Conservation (phyloP, 2,797 vertebrate genomes). For the Hyperoplus lanceolatus region DNA sequence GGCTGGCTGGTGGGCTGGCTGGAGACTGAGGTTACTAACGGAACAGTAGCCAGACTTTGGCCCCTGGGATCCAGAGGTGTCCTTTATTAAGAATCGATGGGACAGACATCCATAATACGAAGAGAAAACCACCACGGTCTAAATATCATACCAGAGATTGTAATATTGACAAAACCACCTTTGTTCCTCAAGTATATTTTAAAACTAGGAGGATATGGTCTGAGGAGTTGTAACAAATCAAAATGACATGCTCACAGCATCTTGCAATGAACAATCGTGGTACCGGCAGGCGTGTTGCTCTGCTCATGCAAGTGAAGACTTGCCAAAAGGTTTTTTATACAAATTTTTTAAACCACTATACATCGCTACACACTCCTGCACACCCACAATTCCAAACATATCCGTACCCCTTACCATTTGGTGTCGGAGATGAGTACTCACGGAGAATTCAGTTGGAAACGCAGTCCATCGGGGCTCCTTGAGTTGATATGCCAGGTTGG, state of each 20-base stretch:
- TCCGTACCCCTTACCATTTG: slow-evolving; percentile 54
- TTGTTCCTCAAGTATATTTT: slow-evolving; percentile 51
- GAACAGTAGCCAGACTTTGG: slow-evolving; percentile 79
- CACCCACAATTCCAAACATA: slow-evolving; percentile 19
- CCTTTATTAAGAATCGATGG: slow-evolving; percentile 69
- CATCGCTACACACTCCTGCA: slow-evolving; percentile 22
- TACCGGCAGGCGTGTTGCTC: neutral
- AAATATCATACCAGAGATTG: slow-evolving; percentile 45
- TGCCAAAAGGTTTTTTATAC: slow-evolving; percentile 2
- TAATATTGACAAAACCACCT: slow-evolving; percentile 53
- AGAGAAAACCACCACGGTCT: slow-evolving; percentile 56
- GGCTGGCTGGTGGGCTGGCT: slow-evolving; percentile 70
- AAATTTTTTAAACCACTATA: slow-evolving; percentile 26
- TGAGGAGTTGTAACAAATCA: slow-evolving; percentile 24
- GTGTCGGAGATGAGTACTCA: slow-evolving; percentile 92
- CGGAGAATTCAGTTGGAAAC: slow-evolving; percentile 86
- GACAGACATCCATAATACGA: slow-evolving; percentile 54
- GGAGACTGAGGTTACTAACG: slow-evolving; percentile 75
- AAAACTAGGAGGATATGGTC: slow-evolving; percentile 38
- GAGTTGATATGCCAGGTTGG: slow-evolving; percentile 98
- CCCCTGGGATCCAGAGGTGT: slow-evolving; percentile 69
- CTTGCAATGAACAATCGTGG: slow-evolving; percentile 17
- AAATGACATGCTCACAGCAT: slow-evolving; percentile 8
- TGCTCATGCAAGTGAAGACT: slow-evolving; percentile 34
- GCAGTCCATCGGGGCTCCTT: slow-evolving; percentile 88